phyloP scores from a whole-genome alignment of 2,113 vertebrate genomes.

The Cottus gobio region DNA sequence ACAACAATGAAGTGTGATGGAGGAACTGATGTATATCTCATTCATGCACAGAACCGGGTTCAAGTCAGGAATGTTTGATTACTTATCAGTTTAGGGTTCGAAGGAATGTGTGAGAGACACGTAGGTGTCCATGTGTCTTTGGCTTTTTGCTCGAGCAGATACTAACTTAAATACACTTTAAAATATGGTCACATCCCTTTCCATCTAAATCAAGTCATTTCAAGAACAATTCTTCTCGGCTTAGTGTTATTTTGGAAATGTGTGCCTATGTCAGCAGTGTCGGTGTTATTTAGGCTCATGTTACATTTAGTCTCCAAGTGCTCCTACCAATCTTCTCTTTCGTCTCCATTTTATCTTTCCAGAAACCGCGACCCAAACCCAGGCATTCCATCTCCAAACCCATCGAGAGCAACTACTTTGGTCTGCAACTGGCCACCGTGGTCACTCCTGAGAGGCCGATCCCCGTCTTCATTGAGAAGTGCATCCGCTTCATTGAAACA shows the following conservation, averaged over 20 bases:
- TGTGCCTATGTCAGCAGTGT: conserved; percentile 10
- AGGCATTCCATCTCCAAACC: conserved; percentile 92
- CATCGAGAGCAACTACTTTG: conserved; percentile 96
- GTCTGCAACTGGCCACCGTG: conserved; percentile 87
- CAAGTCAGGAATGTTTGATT: conserved; percentile 60
- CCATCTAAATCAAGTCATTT: conserved; percentile 16
- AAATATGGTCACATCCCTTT: conserved; percentile 23
- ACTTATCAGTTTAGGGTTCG: conserved; percentile 56
- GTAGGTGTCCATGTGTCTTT: neutral
- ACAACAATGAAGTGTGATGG: conserved; percentile 18
- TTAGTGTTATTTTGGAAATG: conserved; percentile 14
- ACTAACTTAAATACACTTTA: conserved; percentile 14
- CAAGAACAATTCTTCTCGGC: neutral
- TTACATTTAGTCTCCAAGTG: conserved; percentile 6
- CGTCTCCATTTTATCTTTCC: conserved; percentile 28
- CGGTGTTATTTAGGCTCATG: conserved; percentile 3
- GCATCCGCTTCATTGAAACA: conserved; percentile 94
- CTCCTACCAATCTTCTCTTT: conserved; percentile 2
- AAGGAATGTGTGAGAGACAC: conserved; percentile 41
- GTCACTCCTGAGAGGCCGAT: conserved; percentile 90
- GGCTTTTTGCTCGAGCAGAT: conserved; percentile 1
- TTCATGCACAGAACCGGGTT: conserved; percentile 28
- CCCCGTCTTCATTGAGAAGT: conserved; percentile 94
- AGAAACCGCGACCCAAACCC: conserved; percentile 92
- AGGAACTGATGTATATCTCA: conserved; percentile 53